Conservation (phyloP, 2,797 vertebrate genomes). For the Tadarida brasiliensis region DNA sequence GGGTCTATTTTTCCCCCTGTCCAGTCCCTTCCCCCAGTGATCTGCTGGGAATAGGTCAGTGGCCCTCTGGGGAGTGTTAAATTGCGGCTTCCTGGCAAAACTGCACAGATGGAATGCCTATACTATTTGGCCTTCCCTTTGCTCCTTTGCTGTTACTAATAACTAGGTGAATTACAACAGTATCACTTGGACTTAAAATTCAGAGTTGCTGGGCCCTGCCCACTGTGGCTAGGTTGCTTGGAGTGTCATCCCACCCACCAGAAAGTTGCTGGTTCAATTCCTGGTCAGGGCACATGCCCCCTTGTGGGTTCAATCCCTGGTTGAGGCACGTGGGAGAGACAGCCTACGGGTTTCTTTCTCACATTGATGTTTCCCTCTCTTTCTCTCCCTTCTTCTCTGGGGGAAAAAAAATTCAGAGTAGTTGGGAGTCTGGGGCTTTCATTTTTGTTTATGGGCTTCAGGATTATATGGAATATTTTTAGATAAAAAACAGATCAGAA, state of each 20-base stretch:
- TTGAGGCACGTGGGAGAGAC: neutral
- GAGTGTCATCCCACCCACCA: neutral
- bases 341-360: neutral
- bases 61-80: too few species aligned
- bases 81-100: too few species aligned
- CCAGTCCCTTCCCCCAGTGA: too few species aligned
- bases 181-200: neutral
- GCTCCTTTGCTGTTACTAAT: too few species aligned
- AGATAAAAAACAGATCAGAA: slow-evolving; percentile 15
- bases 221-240: neutral
- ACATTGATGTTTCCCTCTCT: neutral
- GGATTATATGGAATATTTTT: slow-evolving; percentile 3
- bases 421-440: neutral
- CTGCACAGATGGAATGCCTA: too few species aligned
- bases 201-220: neutral
- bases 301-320: neutral
- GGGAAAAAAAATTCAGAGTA: slow-evolving; percentile 27
- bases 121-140: too few species aligned
- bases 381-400: neutral
- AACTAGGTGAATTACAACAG: too few species aligned
- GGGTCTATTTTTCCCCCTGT: too few species aligned
- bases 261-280: neutral
- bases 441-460: neutral
- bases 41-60: too few species aligned
- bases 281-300: neutral